Conservation (phyloP, 37 sponge, comb jelly and placozoan genomes). For the Chondrilla cf. caribensis region DNA sequence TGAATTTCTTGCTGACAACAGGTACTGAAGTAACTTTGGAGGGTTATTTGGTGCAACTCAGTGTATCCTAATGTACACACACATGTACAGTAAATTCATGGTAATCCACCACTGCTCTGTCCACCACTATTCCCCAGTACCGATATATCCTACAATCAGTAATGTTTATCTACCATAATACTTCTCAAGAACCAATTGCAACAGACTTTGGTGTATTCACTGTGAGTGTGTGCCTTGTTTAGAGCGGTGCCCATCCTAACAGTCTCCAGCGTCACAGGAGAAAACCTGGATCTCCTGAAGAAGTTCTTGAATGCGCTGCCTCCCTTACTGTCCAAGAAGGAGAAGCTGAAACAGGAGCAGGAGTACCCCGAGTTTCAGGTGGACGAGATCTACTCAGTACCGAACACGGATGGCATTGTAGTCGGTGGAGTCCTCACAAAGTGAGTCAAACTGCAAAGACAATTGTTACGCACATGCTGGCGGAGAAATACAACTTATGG, state of each 20-base stretch:
- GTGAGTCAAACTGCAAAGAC: conserved; percentile 24
- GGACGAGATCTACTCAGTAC: conserved; percentile 90
- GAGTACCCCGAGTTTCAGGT: conserved; percentile 77
- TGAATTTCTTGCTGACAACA: conserved; percentile 46
- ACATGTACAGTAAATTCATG: too few relatives aligned
- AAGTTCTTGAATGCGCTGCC: conserved; percentile 86
- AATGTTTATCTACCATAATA: too few relatives aligned
- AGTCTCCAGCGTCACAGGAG: conserved; percentile 88
- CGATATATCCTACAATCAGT: too few relatives aligned
- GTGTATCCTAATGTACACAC: not conserved
- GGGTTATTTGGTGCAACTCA: not conserved
- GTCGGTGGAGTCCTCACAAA: conserved; percentile 81
- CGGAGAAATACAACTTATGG: too few relatives aligned
- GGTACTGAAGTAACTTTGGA: conserved; percentile 12
- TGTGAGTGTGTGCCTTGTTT: not conserved
- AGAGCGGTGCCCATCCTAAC: conserved; percentile 83
- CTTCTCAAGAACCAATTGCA: too few relatives aligned
- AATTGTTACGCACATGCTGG: too few relatives aligned
- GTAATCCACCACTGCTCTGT: too few relatives aligned
- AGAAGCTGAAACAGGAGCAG: conserved; percentile 58
- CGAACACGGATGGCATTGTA: conserved; percentile 71
- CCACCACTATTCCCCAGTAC: too few relatives aligned
- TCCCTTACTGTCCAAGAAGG: conserved; percentile 40
- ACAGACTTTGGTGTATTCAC: not conserved
- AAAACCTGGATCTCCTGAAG: conserved; percentile 74